These are phyloP conservation scores for Misgurnus mizolepis DNA, from an alignment of 2,113 vertebrate genomes.

Conservation along the genomic window DNA sequence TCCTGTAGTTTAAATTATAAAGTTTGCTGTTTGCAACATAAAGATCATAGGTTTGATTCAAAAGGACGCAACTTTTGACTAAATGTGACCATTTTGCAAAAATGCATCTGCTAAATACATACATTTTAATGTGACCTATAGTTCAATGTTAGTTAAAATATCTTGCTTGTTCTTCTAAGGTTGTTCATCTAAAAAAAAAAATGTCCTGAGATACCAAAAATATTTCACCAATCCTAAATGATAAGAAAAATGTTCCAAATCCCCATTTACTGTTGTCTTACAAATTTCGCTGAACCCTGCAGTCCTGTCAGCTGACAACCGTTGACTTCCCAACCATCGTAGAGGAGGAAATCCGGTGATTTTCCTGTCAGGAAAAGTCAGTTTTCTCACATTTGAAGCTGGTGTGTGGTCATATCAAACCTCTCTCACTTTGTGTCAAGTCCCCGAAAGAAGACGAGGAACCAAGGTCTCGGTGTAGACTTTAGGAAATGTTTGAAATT, in stretches of 20 bases:
- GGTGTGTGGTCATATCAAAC: constrained; percentile 19
- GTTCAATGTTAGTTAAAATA: no score
- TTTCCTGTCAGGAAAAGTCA: constrained; percentile 81
- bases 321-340: constrained; percentile 51
- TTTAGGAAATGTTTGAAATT: constrained; percentile 18
- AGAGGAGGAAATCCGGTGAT: constrained; percentile 80
- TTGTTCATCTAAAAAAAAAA: no score
- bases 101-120: not conserved
- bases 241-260: not conserved
- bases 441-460: constrained; percentile 18
- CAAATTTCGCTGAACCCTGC: constrained; percentile 48
- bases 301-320: constrained; percentile 55
- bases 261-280: not conserved
- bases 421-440: constrained; percentile 6
- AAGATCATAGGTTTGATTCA: not conserved
- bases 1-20: not conserved
- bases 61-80: not conserved
- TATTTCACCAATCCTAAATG: not conserved
- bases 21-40: not conserved
- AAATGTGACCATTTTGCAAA: not conserved
- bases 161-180: no score
- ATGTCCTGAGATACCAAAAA: no score
- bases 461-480: not conserved
- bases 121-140: not conserved
- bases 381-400: constrained; percentile 40